Base-by-base conservation (phyloP, 2,113 vertebrate genomes). In the Pagrus major region DNA sequence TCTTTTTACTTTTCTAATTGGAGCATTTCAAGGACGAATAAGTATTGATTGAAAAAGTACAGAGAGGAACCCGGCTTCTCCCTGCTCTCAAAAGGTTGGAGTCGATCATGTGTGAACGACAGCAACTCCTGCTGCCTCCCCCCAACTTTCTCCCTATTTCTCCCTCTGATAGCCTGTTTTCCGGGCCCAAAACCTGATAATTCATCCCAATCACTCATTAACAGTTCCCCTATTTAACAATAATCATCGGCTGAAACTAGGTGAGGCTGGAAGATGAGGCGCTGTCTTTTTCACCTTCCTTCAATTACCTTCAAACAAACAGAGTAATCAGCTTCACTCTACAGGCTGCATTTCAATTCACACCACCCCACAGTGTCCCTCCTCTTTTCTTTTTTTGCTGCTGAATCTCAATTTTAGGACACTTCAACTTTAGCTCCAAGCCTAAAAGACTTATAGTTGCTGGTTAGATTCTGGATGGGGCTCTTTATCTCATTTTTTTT, bases 61-160 rank as follows among this genome's bases (percentile, higher is more conserved):
- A 84, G 61, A 80, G 63, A 71, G 77, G 55, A 75, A 76, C 60
- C 91, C 94, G 95, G 95, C 93, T 96, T 96, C 95, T 59, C 52
- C 15, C n/a, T 94, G 94, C 93, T 95, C 93, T 96, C 94, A 93
- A 97, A 96, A 97, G 95, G 96, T 96, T 96, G 95, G 96, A 96
- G 95, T 96, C 95, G 96, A 95, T 97, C 96, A 96, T 96, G 96
- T 96, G 96, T 97, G 95, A 96, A 96, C 94, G 95, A 97, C 95
- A 96, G 94, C 56, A 78, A 47, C 55, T 76, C 69, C 78, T 86
- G 52, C 55, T 67, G 21, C 46, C 56, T 41, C 71, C 56, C 46
- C 41, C 35, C 58, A 47, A 64, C 78, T 23, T 27, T 44, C 31
- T 46, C 71, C 52, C 64, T 25, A 14, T 71, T 44, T 68, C 63